Evolutionary conservation across 2,797 vertebrate genomes (phyloP), one percentile per base, ranked within the genome.

Genomic region (Anableps anableps): DNA sequence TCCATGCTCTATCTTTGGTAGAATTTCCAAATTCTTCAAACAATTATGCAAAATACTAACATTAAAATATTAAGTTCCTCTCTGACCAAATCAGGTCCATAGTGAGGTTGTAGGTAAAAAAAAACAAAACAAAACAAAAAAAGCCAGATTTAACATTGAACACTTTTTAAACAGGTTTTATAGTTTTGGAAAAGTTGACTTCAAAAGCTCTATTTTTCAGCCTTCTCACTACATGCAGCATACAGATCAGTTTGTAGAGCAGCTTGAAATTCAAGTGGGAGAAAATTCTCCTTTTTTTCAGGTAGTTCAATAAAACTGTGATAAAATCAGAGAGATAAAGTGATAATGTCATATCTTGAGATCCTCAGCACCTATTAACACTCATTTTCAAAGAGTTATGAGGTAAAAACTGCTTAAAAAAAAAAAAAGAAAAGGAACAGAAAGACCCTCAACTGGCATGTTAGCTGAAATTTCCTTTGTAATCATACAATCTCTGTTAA

Each of bases 171-270:
- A 29, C 55, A 38, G 19, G 10, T 68, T 26, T 38, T 41, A 26
- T 66, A 9, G 19, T 1, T 68, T 70, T 70, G 38, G n/a, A n/a
- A 71, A 71, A 45, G 38, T 2, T 71, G 68, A 71, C 41, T 71
- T 71, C 11, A n/a, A 16, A 70, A 43, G 26, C 66, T 43, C n/a
- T 71, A n/a, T 71, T 71, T 29, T 45, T 26, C 26, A 29, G 68
- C 41, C 45, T 16, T 45, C 23, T 6, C 5, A 1, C 11, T n/a
- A 14, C 41, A 1, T 43, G 4, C 41, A 17, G 41, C 26, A 45
- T 71, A 71, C 43, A 71, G 68, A 71, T 29, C 68, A 16, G 68
- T 71, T 71, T 70, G 38, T n/a, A 38, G 66, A 43, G 38, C 38
- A 43, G 38, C 36, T 70, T 41, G 38, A 70, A 41, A 70, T 70